Base-by-base conservation (phyloP, 2,888 invertebrate genomes). In the Meloe dianella region DNA sequence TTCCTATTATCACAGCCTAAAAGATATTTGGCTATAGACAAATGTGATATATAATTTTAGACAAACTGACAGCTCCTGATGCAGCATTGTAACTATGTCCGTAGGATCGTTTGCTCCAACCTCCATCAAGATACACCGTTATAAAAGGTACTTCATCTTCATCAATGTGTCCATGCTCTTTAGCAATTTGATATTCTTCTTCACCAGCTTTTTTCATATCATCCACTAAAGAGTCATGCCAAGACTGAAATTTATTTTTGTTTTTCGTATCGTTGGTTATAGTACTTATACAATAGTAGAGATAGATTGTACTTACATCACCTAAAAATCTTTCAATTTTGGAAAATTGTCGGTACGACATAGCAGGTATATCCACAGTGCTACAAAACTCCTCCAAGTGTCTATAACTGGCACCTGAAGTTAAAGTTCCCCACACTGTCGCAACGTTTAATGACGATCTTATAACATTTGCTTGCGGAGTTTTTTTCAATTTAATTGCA, bases 91-190 rank as follows among this genome's bases (percentile, higher is more conserved):
- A 71, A 51, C 57, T 71, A 59, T 65, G 65, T 14, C 65, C 67
- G 57, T 71, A 69, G 6, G 65, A 65, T 2, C 69, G 47, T 20
- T 65, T 71, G 29, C 65, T 65, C 69, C 71, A 69, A 12, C 65
- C 63, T 20, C 69, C 69, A 61, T 71, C 71, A 20, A 67, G 12
- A 60, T 65, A 64, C 0, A 71, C 71, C 4, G 67, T 67, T 14
- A 63, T 65, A 24, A 38, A 71, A n/a, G 67, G 65, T 1, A 59
- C 62, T 8, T 66, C 67, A 30, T 69, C 67, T 14, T 6, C 5
- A 51, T 63, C 64, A 14, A 70, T 30, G 7, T 65, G n/a, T 6
- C 63, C 64, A 3, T 38, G 20, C 22, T 65, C 61, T 27, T 29
- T 57, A 10, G 63, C 65, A 24, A 66, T 9, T 32, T 32, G n/a